A percentile compares a stretch with the other conserved stretches of the same genome.
These are phyloP conservation scores for Clarias batrachus DNA, from an alignment of 2,113 vertebrate species.

Conservation along the genomic window DNA sequence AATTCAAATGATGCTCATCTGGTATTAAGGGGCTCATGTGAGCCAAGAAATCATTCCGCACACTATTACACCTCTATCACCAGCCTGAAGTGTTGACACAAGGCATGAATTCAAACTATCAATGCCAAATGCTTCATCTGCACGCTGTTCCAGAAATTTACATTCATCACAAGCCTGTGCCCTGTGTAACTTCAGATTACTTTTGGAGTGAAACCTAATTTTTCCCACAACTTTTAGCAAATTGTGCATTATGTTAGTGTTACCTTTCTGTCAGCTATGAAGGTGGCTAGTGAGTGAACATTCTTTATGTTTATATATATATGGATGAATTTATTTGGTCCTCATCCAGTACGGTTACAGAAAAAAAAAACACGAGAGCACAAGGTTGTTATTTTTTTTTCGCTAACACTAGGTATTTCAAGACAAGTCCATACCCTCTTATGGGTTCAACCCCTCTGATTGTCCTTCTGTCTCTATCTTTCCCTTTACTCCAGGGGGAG, in stretches of 20 bases:
- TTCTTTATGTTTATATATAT: not conserved
- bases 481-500: constrained; percentile 67
- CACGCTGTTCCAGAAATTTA: not conserved
- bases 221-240: not conserved
- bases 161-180: not conserved
- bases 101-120: not conserved
- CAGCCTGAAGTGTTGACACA: not conserved
- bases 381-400: not conserved
- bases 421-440: not conserved
- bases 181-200: not conserved
- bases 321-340: not conserved
- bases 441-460: not conserved
- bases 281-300: not conserved
- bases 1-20: not conserved
- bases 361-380: not conserved
- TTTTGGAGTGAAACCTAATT: not conserved
- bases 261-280: not conserved
- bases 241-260: not conserved
- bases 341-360: not conserved
- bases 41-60: not conserved
- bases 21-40: not conserved
- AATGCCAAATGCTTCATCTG: not conserved
- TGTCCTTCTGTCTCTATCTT: not conserved
- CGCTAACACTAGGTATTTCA: not conserved
- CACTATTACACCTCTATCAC: not conserved